These are phyloP conservation scores for Rhinolophus ferrumequinum DNA, from an alignment of 2,113 vertebrate species.

Conservation along the genomic window DNA sequence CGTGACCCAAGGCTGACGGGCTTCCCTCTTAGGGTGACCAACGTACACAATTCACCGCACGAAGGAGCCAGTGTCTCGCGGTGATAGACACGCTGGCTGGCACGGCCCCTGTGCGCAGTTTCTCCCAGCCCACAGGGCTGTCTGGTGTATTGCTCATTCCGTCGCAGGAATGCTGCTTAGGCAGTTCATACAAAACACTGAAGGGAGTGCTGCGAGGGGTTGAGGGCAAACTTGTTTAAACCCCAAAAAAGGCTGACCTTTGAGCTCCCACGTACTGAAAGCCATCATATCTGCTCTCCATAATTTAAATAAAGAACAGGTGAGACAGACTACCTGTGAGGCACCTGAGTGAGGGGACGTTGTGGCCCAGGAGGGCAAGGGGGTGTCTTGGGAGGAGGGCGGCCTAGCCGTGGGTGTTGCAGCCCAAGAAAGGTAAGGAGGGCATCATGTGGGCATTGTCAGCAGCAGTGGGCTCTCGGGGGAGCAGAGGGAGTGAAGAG, in stretches of 20 bases:
- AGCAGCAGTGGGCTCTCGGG: neutral
- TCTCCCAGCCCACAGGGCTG: neutral
- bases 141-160: neutral
- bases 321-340: neutral
- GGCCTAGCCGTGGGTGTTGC: neutral
- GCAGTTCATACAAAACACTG: neutral
- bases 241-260: slow-evolving; percentile 13
- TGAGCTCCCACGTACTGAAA: slow-evolving; percentile 67
- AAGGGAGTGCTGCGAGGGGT: neutral
- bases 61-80: neutral
- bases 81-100: neutral
- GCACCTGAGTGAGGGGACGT: neutral
- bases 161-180: neutral
- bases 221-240: slow-evolving; percentile 5
- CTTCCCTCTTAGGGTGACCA: neutral
- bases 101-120: accelerated
- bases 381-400: neutral
- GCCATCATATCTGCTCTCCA: slow-evolving; percentile 70
- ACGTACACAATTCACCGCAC: neutral
- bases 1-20: neutral
- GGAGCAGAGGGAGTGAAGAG: neutral
- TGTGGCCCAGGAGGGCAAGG: neutral
- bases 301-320: slow-evolving; percentile 74
- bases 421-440: neutral
- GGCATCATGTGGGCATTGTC: neutral